Base-by-base conservation (phyloP, 2,888 invertebrate genomes). In the Leucophenga montana region DNA sequence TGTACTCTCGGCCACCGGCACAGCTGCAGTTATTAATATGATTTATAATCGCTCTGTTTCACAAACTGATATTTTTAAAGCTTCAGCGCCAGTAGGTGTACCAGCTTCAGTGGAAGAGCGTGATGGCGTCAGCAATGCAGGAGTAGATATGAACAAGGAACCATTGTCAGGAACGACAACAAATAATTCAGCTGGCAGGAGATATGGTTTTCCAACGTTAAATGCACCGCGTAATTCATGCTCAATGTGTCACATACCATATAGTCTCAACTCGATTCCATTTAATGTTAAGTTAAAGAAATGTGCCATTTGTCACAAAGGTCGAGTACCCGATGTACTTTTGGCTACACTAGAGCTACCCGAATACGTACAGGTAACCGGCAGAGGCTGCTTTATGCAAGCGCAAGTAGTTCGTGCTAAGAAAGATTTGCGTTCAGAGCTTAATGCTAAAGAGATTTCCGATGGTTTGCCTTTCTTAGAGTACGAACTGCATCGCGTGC, bases 381-480 rank as follows among this genome's bases (percentile, higher is more conserved):
- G 95, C 1, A 91, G 92, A 77, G 91, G 87, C 2, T 92, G 92
- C 73, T 91, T 94, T 74, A 90, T 94, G 73, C 94, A 94, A 85
- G 92, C 92, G 66, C 94, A 94, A 76, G 94, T 95, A 0, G 93
- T 95, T 67, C 92, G 95, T 57, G 91, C 93, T 0, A 93, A 97
- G 77, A 92, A 93, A 59, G 95, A 95, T 77, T 91, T 94, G 8
- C 92, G 94, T 13, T 94, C 95, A 0, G 97, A 97, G 89, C 91
- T 94, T 0, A 94, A 95, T 77, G 96, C 98, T 4, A 93, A 97
- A 79, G 98, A 98, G 89, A 95, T 99, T 71, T 97, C 97, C 0
- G 96, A 98, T 90, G 95, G 95, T 79, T 90, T 98, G 68, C 98
- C 98, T 0, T 98, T 98, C 90, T 89, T 98, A 68, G 98, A 99